Evolutionary conservation across 1,140 invertebrate genomes (phyloP), one percentile per base, ranked within the genome.

Genomic region (Drosophila guanche): DNA sequence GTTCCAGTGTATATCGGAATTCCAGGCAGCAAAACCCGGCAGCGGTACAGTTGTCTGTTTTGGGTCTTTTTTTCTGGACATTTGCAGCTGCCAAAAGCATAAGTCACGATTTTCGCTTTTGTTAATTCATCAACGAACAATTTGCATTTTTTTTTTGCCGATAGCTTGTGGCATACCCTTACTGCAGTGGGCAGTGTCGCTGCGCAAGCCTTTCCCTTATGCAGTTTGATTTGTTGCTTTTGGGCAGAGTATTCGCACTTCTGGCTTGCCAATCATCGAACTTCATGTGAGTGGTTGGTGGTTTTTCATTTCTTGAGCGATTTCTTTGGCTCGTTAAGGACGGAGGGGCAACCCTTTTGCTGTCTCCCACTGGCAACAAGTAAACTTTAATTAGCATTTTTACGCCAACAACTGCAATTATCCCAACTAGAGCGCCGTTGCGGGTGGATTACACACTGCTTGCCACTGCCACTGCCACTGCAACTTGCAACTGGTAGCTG

Each of bases 41-140:
- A 53, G 33, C 52, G 10, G 50, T 60, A 60, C 51, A 67, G 42
- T 70, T 68, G 47, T 20, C 16, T 20, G 16, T 20, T 20, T 20
- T 20, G 0, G 0, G 16, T 1, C 16, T 20, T 37, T 27, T 27
- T 27, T 37, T 37, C 65, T 75, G 76, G 68, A 74, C 76, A 77
- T 67, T 74, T 68, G 85, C 85, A 89, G 85, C 85, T 89, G 86
- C 86, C 86, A 89, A 89, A 89, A 89, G 85, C 86, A 89, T 89
- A 89, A 89, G 86, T 89, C 86, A 89, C 86, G 86, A 89, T 89
- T 89, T 89, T 88, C 66, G 85, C 86, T 89, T 89, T 89, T 89
- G 86, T 89, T 89, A 89, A 89, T 89, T 89, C 86, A 89, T 89
- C 85, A 89, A 84, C 86, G 78, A 85, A 89, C 80, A 89, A 89